Percentiles rank a stretch among this genome's conserved stretches.
These are phyloP conservation scores for Ctenosaura bakeri DNA, from an alignment of 2,797 vertebrate species.

Conservation along the genomic window DNA sequence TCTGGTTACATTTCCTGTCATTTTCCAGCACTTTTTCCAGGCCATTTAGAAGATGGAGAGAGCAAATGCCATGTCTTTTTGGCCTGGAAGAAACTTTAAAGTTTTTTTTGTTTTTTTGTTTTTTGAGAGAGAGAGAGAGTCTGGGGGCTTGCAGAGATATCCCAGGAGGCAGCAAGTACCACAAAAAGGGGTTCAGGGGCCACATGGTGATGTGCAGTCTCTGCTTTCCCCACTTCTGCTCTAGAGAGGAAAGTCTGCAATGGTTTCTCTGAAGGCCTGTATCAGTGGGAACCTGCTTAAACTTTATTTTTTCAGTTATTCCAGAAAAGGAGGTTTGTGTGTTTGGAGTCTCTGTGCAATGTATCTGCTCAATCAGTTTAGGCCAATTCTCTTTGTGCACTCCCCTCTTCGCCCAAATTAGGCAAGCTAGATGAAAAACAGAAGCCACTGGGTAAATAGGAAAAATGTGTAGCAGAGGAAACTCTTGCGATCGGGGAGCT, in stretches of 20 bases:
- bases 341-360: constrained; percentile 70
- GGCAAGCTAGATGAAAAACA: constrained; percentile 78
- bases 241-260: constrained; percentile 46
- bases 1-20: no score
- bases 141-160: no score
- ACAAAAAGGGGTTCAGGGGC: no score
- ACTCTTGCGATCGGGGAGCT: constrained; percentile 75
- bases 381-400: constrained; percentile 47
- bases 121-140: no score
- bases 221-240: no score
- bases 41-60: no score
- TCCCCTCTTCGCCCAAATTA: constrained; percentile 52
- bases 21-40: no score
- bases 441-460: constrained; percentile 77
- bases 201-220: no score
- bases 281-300: constrained; percentile 63
- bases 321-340: constrained; percentile 72
- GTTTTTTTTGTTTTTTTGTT: no score
- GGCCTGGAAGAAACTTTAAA: no score
- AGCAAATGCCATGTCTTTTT: no score
- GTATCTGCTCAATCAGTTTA: constrained; percentile 76
- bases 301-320: constrained; percentile 67
- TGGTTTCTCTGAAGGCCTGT: constrained; percentile 57
- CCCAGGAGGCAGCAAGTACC: no score
- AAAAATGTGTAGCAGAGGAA: constrained; percentile 79